These are phyloP conservation scores for Teleiodes luculella DNA, from an alignment of 2,888 invertebrate species.

Conservation along the genomic window DNA sequence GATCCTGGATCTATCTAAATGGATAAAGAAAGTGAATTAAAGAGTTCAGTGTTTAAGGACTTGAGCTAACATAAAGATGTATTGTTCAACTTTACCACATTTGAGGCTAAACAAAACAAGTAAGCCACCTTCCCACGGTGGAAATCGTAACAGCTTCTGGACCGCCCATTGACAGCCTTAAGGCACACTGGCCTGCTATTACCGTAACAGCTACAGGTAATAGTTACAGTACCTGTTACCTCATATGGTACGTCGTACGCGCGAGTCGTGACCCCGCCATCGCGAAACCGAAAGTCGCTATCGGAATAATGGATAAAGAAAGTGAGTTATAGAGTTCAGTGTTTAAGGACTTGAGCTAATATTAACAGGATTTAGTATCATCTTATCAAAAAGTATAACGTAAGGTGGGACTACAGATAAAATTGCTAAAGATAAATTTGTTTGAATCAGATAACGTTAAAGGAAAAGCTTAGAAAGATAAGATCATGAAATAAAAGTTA, in stretches of 20 bases:
- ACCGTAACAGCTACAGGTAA: slow-evolving; percentile 20
- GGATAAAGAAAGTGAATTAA: slow-evolving; percentile 3
- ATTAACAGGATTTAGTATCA: slow-evolving; percentile 1
- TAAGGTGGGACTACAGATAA: slow-evolving; percentile 31
- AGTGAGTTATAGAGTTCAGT: background rate
- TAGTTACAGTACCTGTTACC: slow-evolving; percentile 21
- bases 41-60: background rate
- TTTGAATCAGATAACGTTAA: too few relatives aligned
- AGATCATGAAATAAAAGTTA: too few relatives aligned
- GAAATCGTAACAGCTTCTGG: slow-evolving; percentile 24
- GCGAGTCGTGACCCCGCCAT: slow-evolving; percentile 18
- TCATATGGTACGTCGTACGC: slow-evolving; percentile 23
- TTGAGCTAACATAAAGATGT: background rate
- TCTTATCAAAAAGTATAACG: slow-evolving; percentile 40
- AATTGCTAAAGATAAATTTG: too few relatives aligned
- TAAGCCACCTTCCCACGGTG: slow-evolving; percentile 22
- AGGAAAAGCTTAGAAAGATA: background rate
- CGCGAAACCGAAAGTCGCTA: slow-evolving; percentile 16
- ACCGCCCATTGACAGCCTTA: slow-evolving; percentile 16
- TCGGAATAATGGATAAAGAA: slow-evolving; percentile 1
- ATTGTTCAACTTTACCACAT: background rate
- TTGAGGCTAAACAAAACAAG: slow-evolving; percentile 3
- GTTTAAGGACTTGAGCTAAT: background rate
- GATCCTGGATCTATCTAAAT: too few relatives aligned
- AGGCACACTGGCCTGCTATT: slow-evolving; percentile 13